Evolutionary conservation across 2,888 invertebrate species (phyloP), one percentile per base, ranked within the genome.

Genomic region (Ennomos fuscantarius): DNA sequence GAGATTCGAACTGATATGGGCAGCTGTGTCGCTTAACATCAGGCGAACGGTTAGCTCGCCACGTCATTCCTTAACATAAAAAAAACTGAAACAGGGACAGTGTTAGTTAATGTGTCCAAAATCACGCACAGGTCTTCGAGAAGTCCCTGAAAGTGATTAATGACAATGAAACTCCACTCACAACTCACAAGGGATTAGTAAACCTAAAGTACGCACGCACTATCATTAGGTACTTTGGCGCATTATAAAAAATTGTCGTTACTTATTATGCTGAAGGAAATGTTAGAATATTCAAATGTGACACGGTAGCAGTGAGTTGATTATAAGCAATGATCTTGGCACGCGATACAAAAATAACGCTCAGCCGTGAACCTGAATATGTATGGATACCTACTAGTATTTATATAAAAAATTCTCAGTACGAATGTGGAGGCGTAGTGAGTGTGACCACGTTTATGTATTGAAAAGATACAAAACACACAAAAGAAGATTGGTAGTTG

Each of bases 341-440:
- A 78, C 70, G 70, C 69, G 61, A 70, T 65, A 65, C 64, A 67
- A 63, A 73, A 76, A 76, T 75, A 78, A 62, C 64, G 64, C 66
- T 56, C 59, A 75, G 68, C 82, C 82, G 55, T 84, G 84, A 86
- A 85, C 84, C 74, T 80, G 70, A 72, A 62, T 8, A 55, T 66
- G 68, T 67, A 69, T 62, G 70, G 24, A 24, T 24, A 24, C 24
- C 24, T 24, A 24, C 2, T 6, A 3, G 5, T 24, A 24, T 24
- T 24, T 24, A 24, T 75, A 73, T 66, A 72, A 70, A 78, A 65
- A 65, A 40, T 58, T 67, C 63, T 54, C 55, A 60, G 52, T 46
- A 36, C 24, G 36, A 60, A 45, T 43, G 70, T 63, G 72, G 63
- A 69, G 73, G 75, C 67, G 65, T 36, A 36, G 40, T 31, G 15